Conservation (phyloP, 1,140 invertebrate species). For the Lanistes nyassanus region DNA sequence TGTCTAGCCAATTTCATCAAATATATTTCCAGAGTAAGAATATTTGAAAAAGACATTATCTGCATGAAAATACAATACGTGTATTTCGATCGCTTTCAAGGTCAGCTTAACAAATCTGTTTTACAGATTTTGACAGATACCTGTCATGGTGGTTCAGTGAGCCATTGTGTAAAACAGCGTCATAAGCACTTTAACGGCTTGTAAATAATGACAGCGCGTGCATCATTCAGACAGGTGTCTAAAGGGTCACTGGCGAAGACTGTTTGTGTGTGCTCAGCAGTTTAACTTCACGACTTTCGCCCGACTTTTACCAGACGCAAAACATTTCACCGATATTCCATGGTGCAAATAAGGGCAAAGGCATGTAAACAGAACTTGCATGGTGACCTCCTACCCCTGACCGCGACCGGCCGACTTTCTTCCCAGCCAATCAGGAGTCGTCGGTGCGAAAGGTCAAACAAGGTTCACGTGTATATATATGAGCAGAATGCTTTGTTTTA, state of each 20-base stretch:
- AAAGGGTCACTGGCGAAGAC: neutral
- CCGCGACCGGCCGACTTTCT: conserved; percentile 20
- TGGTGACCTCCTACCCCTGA: neutral
- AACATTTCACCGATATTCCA: neutral
- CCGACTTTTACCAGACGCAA: neutral
- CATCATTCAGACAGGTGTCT: no score
- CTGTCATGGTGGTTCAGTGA: no score
- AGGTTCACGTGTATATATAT: conserved; percentile 15
- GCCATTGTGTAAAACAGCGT: no score
- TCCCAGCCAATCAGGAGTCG: conserved; percentile 16
- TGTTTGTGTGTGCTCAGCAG: neutral
- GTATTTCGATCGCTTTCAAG: no score
- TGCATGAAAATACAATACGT: no score
- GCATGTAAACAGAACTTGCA: neutral
- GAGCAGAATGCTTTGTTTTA: neutral
- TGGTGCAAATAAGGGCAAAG: neutral
- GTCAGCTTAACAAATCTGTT: no score
- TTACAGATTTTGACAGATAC: no score
- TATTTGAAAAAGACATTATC: no score
- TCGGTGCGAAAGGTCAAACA: neutral
- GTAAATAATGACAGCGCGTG: neutral
- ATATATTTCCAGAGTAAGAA: no score
- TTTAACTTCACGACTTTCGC: neutral
- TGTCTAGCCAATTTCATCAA: no score
- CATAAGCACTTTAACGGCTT: no score